Evolutionary conservation across 2,113 vertebrate species (phyloP), one percentile per base, ranked within the genome.

Genomic region (Danionella cerebrum): DNA sequence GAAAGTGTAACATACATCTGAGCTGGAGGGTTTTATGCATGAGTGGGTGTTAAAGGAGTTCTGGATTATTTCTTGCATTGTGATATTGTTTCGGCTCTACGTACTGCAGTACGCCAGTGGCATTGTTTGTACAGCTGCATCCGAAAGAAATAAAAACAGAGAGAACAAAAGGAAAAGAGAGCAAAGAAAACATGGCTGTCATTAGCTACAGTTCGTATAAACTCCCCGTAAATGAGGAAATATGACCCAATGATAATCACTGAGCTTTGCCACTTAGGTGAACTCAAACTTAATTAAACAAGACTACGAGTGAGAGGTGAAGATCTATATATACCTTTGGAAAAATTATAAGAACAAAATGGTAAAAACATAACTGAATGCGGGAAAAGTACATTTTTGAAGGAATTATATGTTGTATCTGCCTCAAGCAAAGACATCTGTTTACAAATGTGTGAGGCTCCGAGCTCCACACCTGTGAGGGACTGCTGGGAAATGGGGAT

Each of bases 391-490:
- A n/a, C n/a, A n/a, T n/a, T n/a, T n/a, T 52, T 44, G 39, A 78
- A 77, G 63, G 75, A 74, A 71, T n/a, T n/a, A n/a, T 70, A 71
- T 31, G 74, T 76, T 57, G 74, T 0, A 36, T 72, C 71, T 10
- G 79, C 85, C 82, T 62, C 75, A 74, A 82, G 82, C 80, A 33
- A 70, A 78, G 75, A 81, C 85, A 86, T 86, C 84, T 88, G 87
- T 77, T 71, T 70, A 76, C 69, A 73, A 79, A 83, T 84, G 73
- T 75, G 70, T 67, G 68, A 82, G 73, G 77, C 80, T 73, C 70
- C 70, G 54, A 79, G 82, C 80, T 82, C 79, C 83, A 83, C 88
- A 89, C 84, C 87, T 88, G 87, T 83, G 78, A 76, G 83, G 79
- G 80, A 82, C 77, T 70, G 79, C 80, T 77, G 68, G 79, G 73